Evolutionary conservation across 2,888 invertebrate genomes (phyloP), one percentile per base, ranked within the genome.

Genomic region (Cryptosula pallasiana): DNA sequence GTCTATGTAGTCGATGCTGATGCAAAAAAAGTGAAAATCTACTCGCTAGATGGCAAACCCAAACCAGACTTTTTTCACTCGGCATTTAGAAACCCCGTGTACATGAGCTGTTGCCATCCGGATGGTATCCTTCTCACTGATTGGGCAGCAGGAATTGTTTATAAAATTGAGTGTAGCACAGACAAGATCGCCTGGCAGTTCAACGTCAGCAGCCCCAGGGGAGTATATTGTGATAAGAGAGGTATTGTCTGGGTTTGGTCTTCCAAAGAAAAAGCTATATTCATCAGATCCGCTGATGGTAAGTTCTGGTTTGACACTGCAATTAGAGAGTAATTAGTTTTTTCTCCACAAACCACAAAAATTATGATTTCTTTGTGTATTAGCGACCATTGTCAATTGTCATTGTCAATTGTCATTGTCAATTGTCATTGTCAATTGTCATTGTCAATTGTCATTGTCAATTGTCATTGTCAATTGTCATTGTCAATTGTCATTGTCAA

Each of bases 101-200:
- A 63, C 63, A 63, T 63, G 63, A 32, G 63, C 32, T 13, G 27
- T 32, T 63, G 63, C n/a, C 29, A 27, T n/a, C 63, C 63, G 20
- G 63, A 63, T 63, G 63, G 63, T 32, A 27, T 63, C 3, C 63
- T 63, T 13, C 63, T 63, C 13, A 27, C 63, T 13, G 63, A 63
- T 32, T 63, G 63, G 63, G 25, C 63, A 63, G 63, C 63, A 16
- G 63, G 34, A 5, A 32, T 63, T 9, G 63, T 63, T 3, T 63
- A 63, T 63, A 63, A 63, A 63, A 63, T 63, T 29, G 63, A 63
- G 25, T 29, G 63, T 63, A 27, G 32, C 9, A 63, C 63, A 63
- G 63, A 63, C 27, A 63, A 63, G 32, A 63, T 63, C 25, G 63
- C 63, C 2, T 63, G 63, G 63, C 27, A 25, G 32, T 63, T 63